Base-by-base conservation (phyloP, 2,797 vertebrate genomes). In the Lycodopsis pacificus region DNA sequence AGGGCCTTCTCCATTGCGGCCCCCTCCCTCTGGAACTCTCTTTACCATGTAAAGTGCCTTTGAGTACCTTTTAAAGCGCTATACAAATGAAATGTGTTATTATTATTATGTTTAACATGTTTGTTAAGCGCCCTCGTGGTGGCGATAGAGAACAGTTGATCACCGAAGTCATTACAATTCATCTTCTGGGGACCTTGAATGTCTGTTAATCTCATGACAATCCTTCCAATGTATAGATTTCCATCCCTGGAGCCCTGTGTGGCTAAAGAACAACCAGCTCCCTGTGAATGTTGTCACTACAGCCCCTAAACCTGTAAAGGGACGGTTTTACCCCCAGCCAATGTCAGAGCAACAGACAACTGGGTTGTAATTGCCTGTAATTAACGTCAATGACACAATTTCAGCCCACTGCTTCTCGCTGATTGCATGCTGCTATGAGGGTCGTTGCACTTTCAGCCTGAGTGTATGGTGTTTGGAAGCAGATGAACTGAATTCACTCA, bases 331-430 rank as follows among this genome's bases (percentile, higher is more conserved):
- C 94, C 92, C 88, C 89, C 81, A 89, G 81, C 92, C 89, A 90
- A 36, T 92, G 92, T 90, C 89, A 94, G 91, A 81, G 88, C 90
- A 95, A 94, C 91, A 95, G 93, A 92, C 92, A 91, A 94, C 92
- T 92, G 79, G 87, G 90, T 95, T 95, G 94, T 96, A 96, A 97
- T 96, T 95, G 91, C 89, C 93, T 74, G 86, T 92, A 96, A 97
- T 97, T 96, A 97, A 94, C 95, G 89, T 93, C 94, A 93, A 92
- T 94, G 94, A 93, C 87, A 91, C 46, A n/a, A 89, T 86, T 80
- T 71, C 73, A 87, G 82, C 87, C 83, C 77, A 62, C 81, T 77
- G 86, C 81, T 79, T 82, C 79, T 65, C 61, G 51, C 46, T 92
- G 87, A 94, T 92, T 92, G 76, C 88, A 90, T 81, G 63, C 83